Evolutionary conservation across 2,888 invertebrate species (phyloP).

Genomic region (Omphaloscelis lunosa): DNA sequence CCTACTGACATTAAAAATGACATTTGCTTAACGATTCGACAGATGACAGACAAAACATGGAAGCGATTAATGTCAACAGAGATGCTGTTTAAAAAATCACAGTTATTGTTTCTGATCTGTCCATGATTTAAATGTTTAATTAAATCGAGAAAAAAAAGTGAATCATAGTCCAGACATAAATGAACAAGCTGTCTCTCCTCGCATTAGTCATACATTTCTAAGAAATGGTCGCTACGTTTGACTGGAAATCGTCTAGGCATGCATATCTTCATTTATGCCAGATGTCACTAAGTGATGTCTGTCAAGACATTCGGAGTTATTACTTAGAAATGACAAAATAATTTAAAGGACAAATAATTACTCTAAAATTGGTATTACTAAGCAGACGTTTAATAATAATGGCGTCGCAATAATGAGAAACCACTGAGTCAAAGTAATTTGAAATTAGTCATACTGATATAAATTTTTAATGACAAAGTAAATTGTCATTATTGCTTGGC

Average conservation of each 20-base stretch:
- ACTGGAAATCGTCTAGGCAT: constrained; percentile 35
- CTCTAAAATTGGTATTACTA: neutral
- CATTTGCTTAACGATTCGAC: neutral
- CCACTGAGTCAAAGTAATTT: neutral
- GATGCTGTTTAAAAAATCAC: neutral
- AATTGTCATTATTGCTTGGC: too few relatives aligned
- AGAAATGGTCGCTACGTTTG: constrained; percentile 32
- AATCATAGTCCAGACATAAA: constrained; percentile 35
- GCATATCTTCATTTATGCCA: constrained; percentile 41
- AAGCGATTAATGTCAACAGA: neutral
- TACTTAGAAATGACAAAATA: neutral
- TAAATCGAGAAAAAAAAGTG: constrained; percentile 4
- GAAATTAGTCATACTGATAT: neutral
- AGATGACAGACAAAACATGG: neutral
- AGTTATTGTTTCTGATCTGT: neutral
- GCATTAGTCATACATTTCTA: constrained; percentile 48
- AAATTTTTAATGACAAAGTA: neutral
- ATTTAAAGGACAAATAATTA: neutral
- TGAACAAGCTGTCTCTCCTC: constrained; percentile 3
- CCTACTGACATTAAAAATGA: constrained; percentile 12
- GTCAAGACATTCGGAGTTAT: neutral
- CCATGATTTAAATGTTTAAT: neutral
- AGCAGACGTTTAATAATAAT: neutral
- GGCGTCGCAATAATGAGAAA: neutral
- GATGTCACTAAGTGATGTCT: constrained; percentile 22